Conservation (phyloP, 1,140 invertebrate genomes). For the Drosophila suzukii region DNA sequence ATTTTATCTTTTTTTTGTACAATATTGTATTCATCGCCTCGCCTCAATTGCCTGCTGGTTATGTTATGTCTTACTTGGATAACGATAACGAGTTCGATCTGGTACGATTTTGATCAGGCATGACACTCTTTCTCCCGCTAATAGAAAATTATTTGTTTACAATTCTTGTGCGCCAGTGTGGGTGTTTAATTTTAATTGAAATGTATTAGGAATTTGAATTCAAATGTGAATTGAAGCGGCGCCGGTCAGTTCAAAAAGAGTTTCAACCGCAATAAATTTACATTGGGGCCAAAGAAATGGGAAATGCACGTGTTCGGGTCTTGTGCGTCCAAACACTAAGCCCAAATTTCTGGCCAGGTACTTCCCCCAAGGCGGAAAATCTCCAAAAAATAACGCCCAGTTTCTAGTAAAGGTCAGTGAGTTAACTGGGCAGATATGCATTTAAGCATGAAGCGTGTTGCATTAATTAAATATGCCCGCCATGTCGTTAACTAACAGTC, state of each 20-base stretch:
- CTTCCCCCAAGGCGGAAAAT: conserved; percentile 31
- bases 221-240: conserved; percentile 51
- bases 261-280: conserved; percentile 56
- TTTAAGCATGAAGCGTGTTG: conserved; percentile 28
- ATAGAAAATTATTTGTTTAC: conserved; percentile 83
- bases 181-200: conserved; percentile 71
- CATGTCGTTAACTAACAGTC: conserved; percentile 37
- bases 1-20: conserved; percentile 55
- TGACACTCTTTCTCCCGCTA: conserved; percentile 45
- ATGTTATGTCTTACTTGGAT: conserved; percentile 63
- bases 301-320: conserved; percentile 24
- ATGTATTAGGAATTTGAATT: conserved; percentile 49
- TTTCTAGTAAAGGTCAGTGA: conserved; percentile 25
- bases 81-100: conserved; percentile 79
- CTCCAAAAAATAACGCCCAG: conserved; percentile 24
- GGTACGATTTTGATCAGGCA: conserved; percentile 67
- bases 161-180: conserved; percentile 39
- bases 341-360: not conserved
- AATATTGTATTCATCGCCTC: conserved; percentile 24
- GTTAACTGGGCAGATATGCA: conserved; percentile 18
- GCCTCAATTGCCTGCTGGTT: conserved; percentile 48
- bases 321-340: conserved; percentile 19
- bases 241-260: conserved; percentile 34
- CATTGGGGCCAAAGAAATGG: conserved; percentile 29
- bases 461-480: conserved; percentile 55